Conservation (phyloP, 1,140 invertebrate genomes). For the Pseudomyrmex dendroicus region DNA sequence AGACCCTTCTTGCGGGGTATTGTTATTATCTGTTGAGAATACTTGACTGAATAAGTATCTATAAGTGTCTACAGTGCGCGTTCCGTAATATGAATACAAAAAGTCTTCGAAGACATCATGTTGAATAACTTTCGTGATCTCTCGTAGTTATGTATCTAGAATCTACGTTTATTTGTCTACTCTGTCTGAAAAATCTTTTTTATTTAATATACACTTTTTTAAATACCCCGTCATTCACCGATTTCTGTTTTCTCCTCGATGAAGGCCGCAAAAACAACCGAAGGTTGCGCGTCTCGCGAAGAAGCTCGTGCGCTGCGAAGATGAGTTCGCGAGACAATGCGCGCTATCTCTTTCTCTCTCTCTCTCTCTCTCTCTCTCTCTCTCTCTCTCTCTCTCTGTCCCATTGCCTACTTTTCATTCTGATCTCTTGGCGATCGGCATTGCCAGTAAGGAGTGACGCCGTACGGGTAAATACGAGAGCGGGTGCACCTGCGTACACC, state of each 20-base stretch:
- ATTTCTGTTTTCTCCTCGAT: background rate
- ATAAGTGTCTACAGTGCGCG: background rate
- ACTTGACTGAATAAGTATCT: no score
- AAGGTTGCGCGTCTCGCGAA: background rate
- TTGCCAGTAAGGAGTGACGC: slow-evolving; percentile 31
- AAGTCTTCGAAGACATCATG: slow-evolving; percentile 18
- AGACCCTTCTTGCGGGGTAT: no score
- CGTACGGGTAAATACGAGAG: background rate
- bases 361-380: no score
- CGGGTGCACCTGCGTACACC: slow-evolving; percentile 32
- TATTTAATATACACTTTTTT: background rate
- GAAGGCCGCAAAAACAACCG: background rate
- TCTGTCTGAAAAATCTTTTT: no score
- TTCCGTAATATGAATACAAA: slow-evolving; percentile 12
- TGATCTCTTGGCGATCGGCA: slow-evolving; percentile 41
- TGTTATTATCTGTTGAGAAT: no score
- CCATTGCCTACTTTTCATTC: slow-evolving; percentile 67
- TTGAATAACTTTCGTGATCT: background rate
- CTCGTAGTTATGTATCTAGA: slow-evolving; percentile 3
- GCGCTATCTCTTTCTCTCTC: no score
- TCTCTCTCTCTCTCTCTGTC: background rate
- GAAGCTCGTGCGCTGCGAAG: background rate
- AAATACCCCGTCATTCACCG: background rate
- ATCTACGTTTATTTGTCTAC: background rate
- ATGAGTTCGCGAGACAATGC: background rate